Evolutionary conservation across 2,797 vertebrate genomes (phyloP), one percentile per base, ranked within the genome.

Genomic region (Nannoperca obscura): DNA sequence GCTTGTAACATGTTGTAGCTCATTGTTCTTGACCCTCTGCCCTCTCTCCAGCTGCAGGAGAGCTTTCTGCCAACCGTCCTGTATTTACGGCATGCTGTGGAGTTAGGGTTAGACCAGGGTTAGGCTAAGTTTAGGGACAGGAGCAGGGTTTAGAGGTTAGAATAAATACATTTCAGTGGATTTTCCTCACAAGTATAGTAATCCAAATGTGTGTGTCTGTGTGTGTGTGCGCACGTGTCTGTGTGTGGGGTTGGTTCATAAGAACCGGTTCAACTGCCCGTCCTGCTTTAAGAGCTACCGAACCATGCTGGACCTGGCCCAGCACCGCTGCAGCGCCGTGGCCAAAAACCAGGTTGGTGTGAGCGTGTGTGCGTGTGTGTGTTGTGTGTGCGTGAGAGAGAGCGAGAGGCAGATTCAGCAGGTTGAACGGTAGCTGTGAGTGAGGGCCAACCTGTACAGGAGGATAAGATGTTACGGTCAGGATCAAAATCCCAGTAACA

Each of bases 201-300:
- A 93, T 92, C 71, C 67, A 89, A 91, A 84, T 85, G 53, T 90
- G 15, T 87, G 73, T 87, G 49, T 86, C 63, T 86, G 74, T 80
- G 78, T 83, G 20, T 71, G 24, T 83, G 67, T 78, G 49, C 60
- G 40, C 72, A 58, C 70, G 7, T 80, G 58, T 62, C 32, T 0
- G 58, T 62, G 36, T 0, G 69, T 75, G 85, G 81, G 83, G 64
- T 88, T 88, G 92, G 91, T 90, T 93, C 85, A 88, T 91, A 93
- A 94, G 93, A 94, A 93, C 89, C 92, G 92, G 80, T 94, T 93
- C 93, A 93, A 88, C 92, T 94, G 93, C 83, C 93, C 93, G 76
- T 94, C 93, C 93, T 94, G 93, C 91, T 93, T 93, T 94, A 94
- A 94, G 93, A 93, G 91, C 93, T 94, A 94, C 92, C 50, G 93